These are phyloP conservation scores for Siniperca scherzeri DNA, from an alignment of 2,797 vertebrate genomes.

Conservation along the genomic window DNA sequence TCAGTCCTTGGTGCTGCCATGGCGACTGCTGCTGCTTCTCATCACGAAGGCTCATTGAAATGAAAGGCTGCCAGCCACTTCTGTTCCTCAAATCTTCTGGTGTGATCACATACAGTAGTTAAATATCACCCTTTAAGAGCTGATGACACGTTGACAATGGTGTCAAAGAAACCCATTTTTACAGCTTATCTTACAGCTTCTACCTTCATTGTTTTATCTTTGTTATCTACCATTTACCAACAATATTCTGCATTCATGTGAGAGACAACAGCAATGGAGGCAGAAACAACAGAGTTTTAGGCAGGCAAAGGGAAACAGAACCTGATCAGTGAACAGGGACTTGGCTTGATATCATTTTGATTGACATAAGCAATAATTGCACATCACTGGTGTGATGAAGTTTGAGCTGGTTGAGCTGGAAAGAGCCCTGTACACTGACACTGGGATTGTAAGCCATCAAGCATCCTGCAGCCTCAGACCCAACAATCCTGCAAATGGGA, in stretches of 20 bases:
- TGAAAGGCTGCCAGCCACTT: constrained; percentile 2
- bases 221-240: constrained; percentile 20
- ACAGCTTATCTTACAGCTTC: constrained; percentile 11
- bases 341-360: constrained; percentile 47
- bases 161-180: constrained; percentile 28
- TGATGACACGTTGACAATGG: constrained; percentile 20
- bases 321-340: constrained; percentile 22
- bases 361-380: constrained; percentile 60
- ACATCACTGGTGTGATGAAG: constrained; percentile 46
- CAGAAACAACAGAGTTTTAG: background rate
- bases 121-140: constrained; percentile 36
- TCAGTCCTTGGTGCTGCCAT: background rate
- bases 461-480: constrained; percentile 6
- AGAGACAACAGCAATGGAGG: constrained; percentile 14
- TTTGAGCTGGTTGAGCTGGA: constrained; percentile 35
- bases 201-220: constrained; percentile 13
- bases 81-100: background rate
- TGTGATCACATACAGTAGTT: constrained; percentile 24
- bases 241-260: background rate
- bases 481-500: background rate
- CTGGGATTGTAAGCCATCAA: background rate
- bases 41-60: background rate
- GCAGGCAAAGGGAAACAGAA: constrained; percentile 4
- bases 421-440: constrained; percentile 10
- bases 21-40: background rate